Evolutionary conservation across 2,888 invertebrate genomes (phyloP).

Genomic region (Hydroisotoma schaefferi): DNA sequence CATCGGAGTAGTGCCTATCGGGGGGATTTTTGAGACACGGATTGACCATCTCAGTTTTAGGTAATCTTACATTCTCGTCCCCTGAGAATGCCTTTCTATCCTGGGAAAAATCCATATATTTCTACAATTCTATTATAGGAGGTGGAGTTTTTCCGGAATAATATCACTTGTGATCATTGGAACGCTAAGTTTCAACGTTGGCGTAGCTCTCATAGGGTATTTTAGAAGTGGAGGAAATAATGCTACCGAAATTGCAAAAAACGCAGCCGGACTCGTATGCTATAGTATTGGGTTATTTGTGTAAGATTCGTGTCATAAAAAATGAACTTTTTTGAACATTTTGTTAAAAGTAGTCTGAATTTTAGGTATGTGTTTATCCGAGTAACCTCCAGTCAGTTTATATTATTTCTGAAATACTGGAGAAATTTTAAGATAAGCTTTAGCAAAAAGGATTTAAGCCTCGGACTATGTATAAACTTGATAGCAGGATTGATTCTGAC

Average conservation of each 20-base stretch:
- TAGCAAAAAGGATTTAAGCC: constrained; percentile 27
- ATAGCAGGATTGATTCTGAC: constrained; percentile 34
- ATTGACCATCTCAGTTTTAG: not conserved
- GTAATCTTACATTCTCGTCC: not conserved
- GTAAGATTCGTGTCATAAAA: too few relatives aligned
- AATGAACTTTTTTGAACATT: too few relatives aligned
- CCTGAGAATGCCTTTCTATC: not conserved
- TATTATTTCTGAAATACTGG: constrained; percentile 34
- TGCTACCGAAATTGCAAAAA: constrained; percentile 31
- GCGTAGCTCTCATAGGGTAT: constrained; percentile 25
- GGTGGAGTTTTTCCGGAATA: constrained; percentile 22
- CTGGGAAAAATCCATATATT: not conserved
- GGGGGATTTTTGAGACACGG: not conserved
- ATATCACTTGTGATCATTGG: constrained; percentile 21
- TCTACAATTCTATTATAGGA: not conserved
- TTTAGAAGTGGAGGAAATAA: constrained; percentile 29
- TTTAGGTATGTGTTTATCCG: too few relatives aligned
- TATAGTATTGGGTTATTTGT: constrained; percentile 40
- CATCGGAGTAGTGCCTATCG: constrained; percentile 2
- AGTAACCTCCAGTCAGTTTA: constrained; percentile 18
- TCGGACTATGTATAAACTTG: constrained; percentile 32
- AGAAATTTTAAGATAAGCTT: constrained; percentile 15
- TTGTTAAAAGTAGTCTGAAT: too few relatives aligned
- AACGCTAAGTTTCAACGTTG: constrained; percentile 14
- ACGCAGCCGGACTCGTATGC: constrained; percentile 25